Conservation (phyloP, 2,888 invertebrate genomes). For the Sphinx pinastri region DNA sequence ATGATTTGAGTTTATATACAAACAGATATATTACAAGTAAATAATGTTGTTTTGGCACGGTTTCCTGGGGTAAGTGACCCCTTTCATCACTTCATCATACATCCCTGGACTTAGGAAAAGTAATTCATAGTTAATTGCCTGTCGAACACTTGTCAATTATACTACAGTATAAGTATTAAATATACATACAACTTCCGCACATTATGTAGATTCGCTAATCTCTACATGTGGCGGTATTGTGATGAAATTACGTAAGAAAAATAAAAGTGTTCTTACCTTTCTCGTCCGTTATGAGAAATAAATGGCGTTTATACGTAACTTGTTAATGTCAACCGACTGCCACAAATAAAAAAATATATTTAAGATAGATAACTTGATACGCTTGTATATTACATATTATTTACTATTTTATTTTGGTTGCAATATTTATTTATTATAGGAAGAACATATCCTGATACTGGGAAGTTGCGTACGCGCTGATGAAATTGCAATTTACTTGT, state of each 20-base stretch:
- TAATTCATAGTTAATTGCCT: constrained; percentile 61
- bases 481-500: background rate
- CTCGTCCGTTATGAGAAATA: constrained; percentile 7
- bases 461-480: background rate
- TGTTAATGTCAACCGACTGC: background rate
- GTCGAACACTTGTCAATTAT: constrained; percentile 56
- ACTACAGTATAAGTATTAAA: constrained; percentile 42
- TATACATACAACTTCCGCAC: constrained; percentile 45
- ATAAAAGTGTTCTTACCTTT: background rate
- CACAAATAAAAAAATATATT: background rate
- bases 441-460: no score
- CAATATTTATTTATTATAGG: no score
- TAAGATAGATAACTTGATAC: no score
- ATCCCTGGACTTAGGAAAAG: constrained; percentile 53
- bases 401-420: background rate
- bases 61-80: background rate
- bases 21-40: no score
- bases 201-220: constrained; percentile 52
- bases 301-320: background rate
- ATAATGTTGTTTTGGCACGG: no score
- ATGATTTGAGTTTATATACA: no score
- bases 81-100: background rate
- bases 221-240: constrained; percentile 49
- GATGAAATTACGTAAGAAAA: constrained; percentile 7
- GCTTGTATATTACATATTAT: no score